Base-by-base conservation (phyloP, 2,888 invertebrate genomes). In the Copidosoma aretas region DNA sequence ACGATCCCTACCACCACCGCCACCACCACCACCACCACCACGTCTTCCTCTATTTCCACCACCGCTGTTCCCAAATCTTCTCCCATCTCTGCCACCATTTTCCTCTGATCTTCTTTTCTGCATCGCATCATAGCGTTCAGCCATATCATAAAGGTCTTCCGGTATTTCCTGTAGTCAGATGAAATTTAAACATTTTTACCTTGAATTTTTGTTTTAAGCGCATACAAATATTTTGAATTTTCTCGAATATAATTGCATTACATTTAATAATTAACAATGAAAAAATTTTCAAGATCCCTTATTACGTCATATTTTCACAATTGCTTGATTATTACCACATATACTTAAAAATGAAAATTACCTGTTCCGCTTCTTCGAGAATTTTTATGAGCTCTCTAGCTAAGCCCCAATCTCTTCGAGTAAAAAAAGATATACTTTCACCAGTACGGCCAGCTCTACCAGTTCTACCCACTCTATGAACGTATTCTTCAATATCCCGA, bases 391-490 rank as follows among this genome's bases (percentile, higher is more conserved):
- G 85, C 64, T 93, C 92, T 68, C 87, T 85, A 1, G 97, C 95
- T 78, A 92, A 89, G 15, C 86, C 88, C 94, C 96, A 95, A 83
- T 97, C 95, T 32, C 85, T 85, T 52, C 91, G 87, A 0, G 95
- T 90, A 72, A 98, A 85, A 76, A 93, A 91, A 64, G 94, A 93
- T 46, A 97, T 88, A 0, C 96, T 91, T 63, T 89, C 89, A 0
- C 98, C 97, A 0, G 88, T 89, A 70, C 89, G 89, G 19, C 97
- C 97, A 19, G 98, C 97, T 68, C 97, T 88, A 0, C 97, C 98
- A 0, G 97, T 98, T 70, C 98, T 88, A 0, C 97, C 97, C n/a
- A 98, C 94, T 71, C 97, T 88, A 81, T 98, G 97, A 0, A 95
- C 95, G 84, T 97, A 98, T 79, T 98, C 97, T 82, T 97, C 97